phyloP scores from a whole-genome alignment of 2,888 invertebrate species.

The Steinernema carpocapsae region DNA sequence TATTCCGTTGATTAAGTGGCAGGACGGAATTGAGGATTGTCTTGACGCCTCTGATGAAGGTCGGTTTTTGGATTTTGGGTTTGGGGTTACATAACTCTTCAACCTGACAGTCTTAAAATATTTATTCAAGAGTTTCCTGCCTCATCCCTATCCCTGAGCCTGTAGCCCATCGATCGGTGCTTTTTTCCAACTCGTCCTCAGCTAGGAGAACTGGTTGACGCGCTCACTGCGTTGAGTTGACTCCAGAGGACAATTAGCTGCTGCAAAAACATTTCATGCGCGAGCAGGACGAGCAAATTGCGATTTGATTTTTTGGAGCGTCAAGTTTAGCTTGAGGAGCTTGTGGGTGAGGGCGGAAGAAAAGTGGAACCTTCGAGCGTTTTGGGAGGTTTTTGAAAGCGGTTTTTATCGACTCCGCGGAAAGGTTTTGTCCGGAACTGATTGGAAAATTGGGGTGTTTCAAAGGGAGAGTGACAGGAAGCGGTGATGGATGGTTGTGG shows the following conservation, averaged over 20 bases:
- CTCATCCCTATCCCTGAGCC: no score
- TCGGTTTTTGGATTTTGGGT: no score
- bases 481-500: not conserved
- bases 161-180: not conserved
- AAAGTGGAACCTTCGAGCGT: not conserved
- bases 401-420: no score
- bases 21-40: conserved; percentile 65
- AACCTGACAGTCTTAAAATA: no score
- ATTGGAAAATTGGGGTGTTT: not conserved
- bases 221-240: not conserved
- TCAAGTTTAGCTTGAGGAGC: no score
- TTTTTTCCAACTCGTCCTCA: not conserved
- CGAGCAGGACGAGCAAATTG: conserved; percentile 5
- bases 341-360: not conserved
- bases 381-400: conserved; percentile 2
- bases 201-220: not conserved
- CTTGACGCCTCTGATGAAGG: conserved; percentile 64
- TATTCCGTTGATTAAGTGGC: conserved; percentile 45
- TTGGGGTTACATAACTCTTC: no score
- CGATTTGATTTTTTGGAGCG: conserved; percentile 6
- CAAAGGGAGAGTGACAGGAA: not conserved
- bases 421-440: not conserved
- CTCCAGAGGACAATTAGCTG: conserved; percentile 17
- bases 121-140: no score
- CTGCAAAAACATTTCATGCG: conserved; percentile 3